Conservation (phyloP, 2,113 vertebrate species). For the Calonectris borealis region DNA sequence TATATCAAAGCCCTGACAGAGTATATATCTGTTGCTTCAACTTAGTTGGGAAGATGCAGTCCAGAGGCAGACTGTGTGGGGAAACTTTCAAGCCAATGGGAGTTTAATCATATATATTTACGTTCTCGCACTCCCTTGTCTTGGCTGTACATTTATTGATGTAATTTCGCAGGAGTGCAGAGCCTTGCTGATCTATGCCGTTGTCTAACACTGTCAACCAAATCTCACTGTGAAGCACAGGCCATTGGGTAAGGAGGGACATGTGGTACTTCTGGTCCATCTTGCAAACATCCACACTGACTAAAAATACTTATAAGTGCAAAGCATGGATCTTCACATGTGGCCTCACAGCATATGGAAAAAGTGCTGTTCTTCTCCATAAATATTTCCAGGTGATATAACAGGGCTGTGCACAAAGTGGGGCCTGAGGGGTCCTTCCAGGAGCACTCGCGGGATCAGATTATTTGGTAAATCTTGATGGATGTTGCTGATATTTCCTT, state of each 20-base stretch:
- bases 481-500: neutral
- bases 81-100: neutral
- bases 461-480: neutral
- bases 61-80: neutral
- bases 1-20: neutral
- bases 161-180: neutral
- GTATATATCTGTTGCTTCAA: neutral
- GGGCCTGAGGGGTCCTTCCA: neutral
- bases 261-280: neutral
- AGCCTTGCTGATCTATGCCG: neutral
- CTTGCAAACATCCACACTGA: neutral
- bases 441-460: neutral
- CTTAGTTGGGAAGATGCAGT: neutral
- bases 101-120: conserved; percentile 29
- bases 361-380: neutral
- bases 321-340: neutral
- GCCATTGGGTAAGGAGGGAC: neutral
- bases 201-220: neutral
- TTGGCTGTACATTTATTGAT: neutral
- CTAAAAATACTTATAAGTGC: neutral
- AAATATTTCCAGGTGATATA: neutral
- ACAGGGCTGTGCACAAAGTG: neutral
- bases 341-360: neutral
- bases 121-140: neutral
- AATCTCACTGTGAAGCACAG: neutral